Conservation (phyloP, 2,113 vertebrate species). For the Odobenus rosmarus region DNA sequence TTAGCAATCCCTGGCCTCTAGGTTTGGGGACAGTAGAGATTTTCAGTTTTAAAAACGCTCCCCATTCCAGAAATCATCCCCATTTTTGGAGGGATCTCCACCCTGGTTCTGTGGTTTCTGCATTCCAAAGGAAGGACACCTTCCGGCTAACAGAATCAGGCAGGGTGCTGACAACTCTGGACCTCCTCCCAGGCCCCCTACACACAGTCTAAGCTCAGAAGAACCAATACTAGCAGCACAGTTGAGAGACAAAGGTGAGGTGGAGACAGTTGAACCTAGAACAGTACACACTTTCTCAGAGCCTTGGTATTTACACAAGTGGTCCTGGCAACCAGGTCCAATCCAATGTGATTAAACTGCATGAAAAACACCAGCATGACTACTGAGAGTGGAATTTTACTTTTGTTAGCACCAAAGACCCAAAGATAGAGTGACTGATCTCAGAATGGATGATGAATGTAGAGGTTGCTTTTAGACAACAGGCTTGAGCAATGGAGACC, state of each 20-base stretch:
- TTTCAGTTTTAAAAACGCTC: slow-evolving; percentile 6
- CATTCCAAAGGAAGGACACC: not conserved
- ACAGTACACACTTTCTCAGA: slow-evolving; percentile 7
- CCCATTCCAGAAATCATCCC: not conserved
- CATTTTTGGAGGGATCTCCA: not conserved
- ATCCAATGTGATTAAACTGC: not conserved
- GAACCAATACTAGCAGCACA: not conserved
- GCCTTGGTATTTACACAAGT: slow-evolving; percentile 27
- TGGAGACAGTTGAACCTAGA: not conserved
- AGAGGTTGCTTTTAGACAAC: not conserved
- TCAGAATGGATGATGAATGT: not conserved
- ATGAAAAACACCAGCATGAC: not conserved
- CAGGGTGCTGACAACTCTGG: not conserved
- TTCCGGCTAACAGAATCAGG: not conserved
- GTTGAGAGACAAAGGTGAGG: not conserved
- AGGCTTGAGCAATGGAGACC: not conserved
- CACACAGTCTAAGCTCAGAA: not conserved
- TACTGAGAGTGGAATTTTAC: not conserved
- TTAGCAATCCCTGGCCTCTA: not conserved
- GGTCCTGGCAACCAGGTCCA: not conserved
- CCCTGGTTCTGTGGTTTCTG: not conserved
- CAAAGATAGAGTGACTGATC: not conserved
- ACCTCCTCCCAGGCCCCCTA: not conserved
- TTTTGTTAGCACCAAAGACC: not conserved
- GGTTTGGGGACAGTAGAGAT: slow-evolving; percentile 2